Conservation (phyloP, 2,113 vertebrate species). For the Zingel zingel region DNA sequence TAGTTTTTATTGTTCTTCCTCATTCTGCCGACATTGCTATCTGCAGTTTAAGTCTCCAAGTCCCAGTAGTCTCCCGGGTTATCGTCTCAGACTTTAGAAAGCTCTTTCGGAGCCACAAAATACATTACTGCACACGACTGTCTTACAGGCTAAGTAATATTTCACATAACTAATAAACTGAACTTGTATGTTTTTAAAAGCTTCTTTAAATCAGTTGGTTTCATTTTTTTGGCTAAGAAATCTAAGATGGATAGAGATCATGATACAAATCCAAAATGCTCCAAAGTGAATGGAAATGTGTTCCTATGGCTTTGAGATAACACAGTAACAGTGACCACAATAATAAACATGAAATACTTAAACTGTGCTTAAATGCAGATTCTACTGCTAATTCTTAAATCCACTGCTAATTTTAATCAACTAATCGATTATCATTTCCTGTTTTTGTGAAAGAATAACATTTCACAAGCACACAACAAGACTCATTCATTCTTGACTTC, state of each 20-base stretch:
- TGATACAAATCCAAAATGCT: not conserved
- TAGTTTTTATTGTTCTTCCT: not conserved
- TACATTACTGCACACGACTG: not conserved
- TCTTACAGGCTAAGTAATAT: not conserved
- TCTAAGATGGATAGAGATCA: not conserved
- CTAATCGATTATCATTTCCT: not conserved
- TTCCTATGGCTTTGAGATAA: not conserved
- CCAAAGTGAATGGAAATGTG: not conserved
- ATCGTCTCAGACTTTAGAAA: not conserved
- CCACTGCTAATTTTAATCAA: not conserved
- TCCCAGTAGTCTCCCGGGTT: not conserved
- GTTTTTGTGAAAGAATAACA: not conserved
- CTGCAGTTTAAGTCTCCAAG: not conserved
- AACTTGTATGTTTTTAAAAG: conserved; percentile 26
- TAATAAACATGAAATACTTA: not conserved
- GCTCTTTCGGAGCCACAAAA: not conserved
- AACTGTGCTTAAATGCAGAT: not conserved
- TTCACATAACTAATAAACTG: conserved; percentile 30
- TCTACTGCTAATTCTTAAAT: not conserved
- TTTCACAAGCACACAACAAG: not conserved
- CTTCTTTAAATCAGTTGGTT: not conserved
- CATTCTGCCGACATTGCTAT: too few relatives aligned
- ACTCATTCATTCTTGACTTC: not conserved
- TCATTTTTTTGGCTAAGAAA: not conserved
- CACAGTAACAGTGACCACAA: not conserved